Conservation (phyloP, 2,888 invertebrate genomes). For the Agrotis exclamationis region DNA sequence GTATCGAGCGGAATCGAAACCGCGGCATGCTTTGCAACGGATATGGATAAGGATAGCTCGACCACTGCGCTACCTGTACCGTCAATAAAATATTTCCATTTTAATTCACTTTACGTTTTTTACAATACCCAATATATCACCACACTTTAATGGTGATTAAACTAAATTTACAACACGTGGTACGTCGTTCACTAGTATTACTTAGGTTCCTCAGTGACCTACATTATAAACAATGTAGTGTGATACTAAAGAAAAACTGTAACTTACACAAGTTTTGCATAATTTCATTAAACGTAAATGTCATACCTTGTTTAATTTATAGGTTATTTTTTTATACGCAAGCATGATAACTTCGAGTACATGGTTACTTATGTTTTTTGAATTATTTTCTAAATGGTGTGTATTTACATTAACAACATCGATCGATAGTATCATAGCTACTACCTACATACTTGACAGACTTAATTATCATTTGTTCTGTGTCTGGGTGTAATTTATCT, state of each 20-base stretch:
- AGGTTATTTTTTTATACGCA: neutral
- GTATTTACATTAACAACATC: too few species aligned
- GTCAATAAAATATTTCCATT: too few species aligned
- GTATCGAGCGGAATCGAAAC: too few species aligned
- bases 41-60: too few species aligned
- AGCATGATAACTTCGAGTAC: neutral
- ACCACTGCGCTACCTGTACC: too few species aligned
- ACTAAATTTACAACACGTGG: constrained; percentile 3
- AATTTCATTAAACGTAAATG: constrained; percentile 27
- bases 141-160: constrained; percentile 9
- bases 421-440: too few species aligned
- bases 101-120: neutral
- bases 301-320: constrained; percentile 29
- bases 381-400: too few species aligned
- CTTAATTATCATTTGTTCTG: too few species aligned
- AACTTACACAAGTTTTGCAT: constrained; percentile 34
- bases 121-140: neutral
- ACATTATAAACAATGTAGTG: constrained; percentile 32
- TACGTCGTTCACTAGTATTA: neutral
- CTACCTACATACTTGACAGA: too few species aligned
- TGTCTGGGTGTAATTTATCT: too few species aligned
- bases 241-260: constrained; percentile 25
- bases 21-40: too few species aligned
- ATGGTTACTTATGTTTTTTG: too few species aligned
- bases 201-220: constrained; percentile 33